Evolutionary conservation across 2,888 invertebrate species (phyloP).

Genomic region (Microctonus aethiopoides): DNA sequence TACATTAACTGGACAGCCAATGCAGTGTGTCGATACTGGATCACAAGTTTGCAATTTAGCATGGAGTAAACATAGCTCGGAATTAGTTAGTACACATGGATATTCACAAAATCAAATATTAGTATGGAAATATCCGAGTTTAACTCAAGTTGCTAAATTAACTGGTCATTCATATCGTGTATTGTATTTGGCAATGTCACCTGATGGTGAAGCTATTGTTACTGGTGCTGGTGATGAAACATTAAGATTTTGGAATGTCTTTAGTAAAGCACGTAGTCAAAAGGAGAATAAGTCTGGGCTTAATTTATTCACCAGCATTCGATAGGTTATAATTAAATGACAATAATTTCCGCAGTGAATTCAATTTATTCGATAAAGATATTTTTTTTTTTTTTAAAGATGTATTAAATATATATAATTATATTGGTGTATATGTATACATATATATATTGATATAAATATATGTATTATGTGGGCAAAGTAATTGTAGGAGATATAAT

Average conservation of each 20-base stretch:
- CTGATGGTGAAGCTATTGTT: slow-evolving; percentile 98
- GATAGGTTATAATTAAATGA: too few relatives aligned
- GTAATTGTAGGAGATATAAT: background rate
- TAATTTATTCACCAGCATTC: slow-evolving; percentile 90
- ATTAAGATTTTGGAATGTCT: slow-evolving; percentile 98
- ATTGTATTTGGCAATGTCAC: slow-evolving; percentile 94
- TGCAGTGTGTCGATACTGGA: slow-evolving; percentile 98
- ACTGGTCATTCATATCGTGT: slow-evolving; percentile 98
- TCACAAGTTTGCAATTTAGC: slow-evolving; percentile 98
- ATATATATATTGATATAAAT: slow-evolving; percentile 5
- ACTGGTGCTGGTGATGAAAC: slow-evolving; percentile 99
- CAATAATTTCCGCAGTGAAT: too few relatives aligned
- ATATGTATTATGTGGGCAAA: slow-evolving; percentile 3
- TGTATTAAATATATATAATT: background rate
- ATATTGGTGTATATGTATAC: slow-evolving; percentile 4
- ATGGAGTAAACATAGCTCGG: slow-evolving; percentile 98
- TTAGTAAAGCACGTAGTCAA: slow-evolving; percentile 95
- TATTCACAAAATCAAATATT: slow-evolving; percentile 99
- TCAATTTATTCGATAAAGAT: background rate
- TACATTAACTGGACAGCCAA: slow-evolving; percentile 95
- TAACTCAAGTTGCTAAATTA: slow-evolving; percentile 96
- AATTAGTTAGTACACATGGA: slow-evolving; percentile 97
- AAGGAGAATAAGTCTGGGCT: slow-evolving; percentile 94
- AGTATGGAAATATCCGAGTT: slow-evolving; percentile 98
- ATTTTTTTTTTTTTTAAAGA: background rate